Percentiles rank a stretch among this genome's conserved stretches.
Evolutionary conservation across 2,113 vertebrate species (phyloP).

Genomic region (Leptodactylus fuscus): DNA sequence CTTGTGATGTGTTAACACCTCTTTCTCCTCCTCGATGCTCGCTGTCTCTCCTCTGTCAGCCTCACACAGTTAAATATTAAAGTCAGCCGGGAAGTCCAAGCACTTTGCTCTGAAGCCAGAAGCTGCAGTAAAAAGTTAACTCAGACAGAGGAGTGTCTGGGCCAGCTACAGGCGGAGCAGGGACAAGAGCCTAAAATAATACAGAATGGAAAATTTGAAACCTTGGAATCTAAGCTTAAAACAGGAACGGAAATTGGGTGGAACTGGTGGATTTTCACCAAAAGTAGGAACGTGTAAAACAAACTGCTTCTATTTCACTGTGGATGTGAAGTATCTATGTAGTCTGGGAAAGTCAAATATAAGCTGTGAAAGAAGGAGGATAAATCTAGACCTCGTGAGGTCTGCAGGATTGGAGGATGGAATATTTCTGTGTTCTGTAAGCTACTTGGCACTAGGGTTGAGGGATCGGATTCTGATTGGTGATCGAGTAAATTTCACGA

Average conservation of each 20-base stretch:
- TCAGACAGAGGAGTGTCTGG: constrained; percentile 12
- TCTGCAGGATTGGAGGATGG: too few species aligned
- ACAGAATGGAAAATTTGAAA: constrained; percentile 30
- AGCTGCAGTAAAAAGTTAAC: constrained; percentile 48
- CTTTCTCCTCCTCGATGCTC: background rate
- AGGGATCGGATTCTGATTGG: too few species aligned
- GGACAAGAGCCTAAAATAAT: constrained; percentile 25
- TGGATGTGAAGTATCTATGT: background rate
- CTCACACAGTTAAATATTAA: constrained; percentile 54
- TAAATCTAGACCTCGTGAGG: background rate
- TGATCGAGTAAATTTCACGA: too few species aligned
- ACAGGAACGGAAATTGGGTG: constrained; percentile 54
- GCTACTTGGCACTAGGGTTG: too few species aligned
- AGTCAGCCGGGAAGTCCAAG: constrained; percentile 27
- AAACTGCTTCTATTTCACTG: background rate
- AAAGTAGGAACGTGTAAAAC: background rate
- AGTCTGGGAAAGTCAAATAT: background rate
- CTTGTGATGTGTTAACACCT: background rate
- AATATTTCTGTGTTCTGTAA: background rate
- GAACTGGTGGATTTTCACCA: constrained; percentile 45
- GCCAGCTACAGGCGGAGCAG: constrained; percentile 35
- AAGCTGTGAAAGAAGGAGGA: background rate
- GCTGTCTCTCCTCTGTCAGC: background rate
- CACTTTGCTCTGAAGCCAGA: constrained; percentile 41
- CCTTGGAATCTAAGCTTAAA: constrained; percentile 55